Conservation (phyloP, 1,140 invertebrate genomes). For the Ruditapes philippinarum region DNA sequence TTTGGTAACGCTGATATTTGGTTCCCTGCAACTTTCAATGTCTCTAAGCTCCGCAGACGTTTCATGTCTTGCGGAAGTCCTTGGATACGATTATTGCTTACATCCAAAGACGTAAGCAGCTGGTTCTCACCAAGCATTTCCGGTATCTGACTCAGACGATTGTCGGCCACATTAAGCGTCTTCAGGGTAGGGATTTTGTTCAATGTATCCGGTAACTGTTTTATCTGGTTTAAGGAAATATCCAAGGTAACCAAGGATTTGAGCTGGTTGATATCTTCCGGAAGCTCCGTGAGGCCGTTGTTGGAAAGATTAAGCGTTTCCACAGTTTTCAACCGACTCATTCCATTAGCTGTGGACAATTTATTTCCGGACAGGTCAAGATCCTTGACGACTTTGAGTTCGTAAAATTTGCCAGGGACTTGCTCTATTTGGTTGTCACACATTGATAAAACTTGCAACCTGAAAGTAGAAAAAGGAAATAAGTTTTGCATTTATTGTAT, state of each 20-base stretch:
- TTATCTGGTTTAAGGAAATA: slow-evolving; percentile 79
- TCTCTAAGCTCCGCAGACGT: slow-evolving; percentile 75
- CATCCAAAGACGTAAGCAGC: slow-evolving; percentile 77
- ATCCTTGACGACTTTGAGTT: slow-evolving; percentile 74
- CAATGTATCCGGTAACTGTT: slow-evolving; percentile 76
- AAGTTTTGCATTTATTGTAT: too few relatives aligned
- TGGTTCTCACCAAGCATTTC: slow-evolving; percentile 79
- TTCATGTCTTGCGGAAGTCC: slow-evolving; percentile 81
- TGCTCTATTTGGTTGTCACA: slow-evolving; percentile 80
- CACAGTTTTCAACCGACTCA: slow-evolving; percentile 74
- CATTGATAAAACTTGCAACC: slow-evolving; percentile 75
- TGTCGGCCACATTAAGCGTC: slow-evolving; percentile 73
- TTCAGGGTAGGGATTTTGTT: slow-evolving; percentile 80
- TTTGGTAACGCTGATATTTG: slow-evolving; percentile 79
- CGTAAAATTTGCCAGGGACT: slow-evolving; percentile 78
- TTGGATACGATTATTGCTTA: slow-evolving; percentile 81
- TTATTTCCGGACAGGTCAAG: slow-evolving; percentile 81
- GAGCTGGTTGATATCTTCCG: slow-evolving; percentile 77
- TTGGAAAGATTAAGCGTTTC: slow-evolving; percentile 75
- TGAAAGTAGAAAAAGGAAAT: neutral
- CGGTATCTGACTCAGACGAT: slow-evolving; percentile 80
- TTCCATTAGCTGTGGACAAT: slow-evolving; percentile 66
- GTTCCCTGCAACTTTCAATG: slow-evolving; percentile 74
- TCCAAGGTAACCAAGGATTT: slow-evolving; percentile 77
- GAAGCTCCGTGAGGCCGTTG: slow-evolving; percentile 74